Percentiles rank a stretch among this genome's conserved stretches.
phyloP scores from a whole-genome alignment of 2,888 invertebrate genomes.

The Amiota communis region DNA sequence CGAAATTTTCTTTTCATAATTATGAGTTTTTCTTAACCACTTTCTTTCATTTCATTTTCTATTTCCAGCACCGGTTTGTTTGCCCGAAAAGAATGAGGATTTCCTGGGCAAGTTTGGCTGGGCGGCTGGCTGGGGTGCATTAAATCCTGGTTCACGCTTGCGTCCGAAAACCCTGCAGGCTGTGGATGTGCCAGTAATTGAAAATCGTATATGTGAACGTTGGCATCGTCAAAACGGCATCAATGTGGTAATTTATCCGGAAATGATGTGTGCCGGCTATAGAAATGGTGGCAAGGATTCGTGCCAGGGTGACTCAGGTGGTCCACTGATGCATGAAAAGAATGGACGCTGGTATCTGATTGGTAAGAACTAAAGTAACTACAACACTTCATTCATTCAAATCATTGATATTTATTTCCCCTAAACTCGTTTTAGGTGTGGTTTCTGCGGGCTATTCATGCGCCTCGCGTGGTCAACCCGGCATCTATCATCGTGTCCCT shows the following conservation, averaged over 20 bases:
- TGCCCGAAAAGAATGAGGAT: slow-evolving; percentile 91
- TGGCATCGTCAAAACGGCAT: slow-evolving; percentile 80
- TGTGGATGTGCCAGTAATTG: slow-evolving; percentile 93
- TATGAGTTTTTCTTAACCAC: neutral
- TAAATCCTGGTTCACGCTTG: slow-evolving; percentile 86
- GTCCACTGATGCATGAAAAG: slow-evolving; percentile 91
- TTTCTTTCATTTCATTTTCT: neutral
- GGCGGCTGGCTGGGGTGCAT: slow-evolving; percentile 95
- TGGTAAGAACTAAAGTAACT: slow-evolving; percentile 61
- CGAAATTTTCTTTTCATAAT: slow-evolving; percentile 10
- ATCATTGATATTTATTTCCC: neutral
- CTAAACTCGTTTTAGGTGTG: slow-evolving; percentile 75
- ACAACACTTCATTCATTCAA: neutral
- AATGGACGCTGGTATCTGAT: slow-evolving; percentile 92
- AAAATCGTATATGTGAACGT: slow-evolving; percentile 81
- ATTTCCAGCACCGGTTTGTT: slow-evolving; percentile 85
- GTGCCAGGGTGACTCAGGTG: slow-evolving; percentile 81
- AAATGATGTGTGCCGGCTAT: slow-evolving; percentile 96
- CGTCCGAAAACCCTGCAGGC: slow-evolving; percentile 92
- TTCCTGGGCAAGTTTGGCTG: slow-evolving; percentile 93
- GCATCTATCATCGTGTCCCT: slow-evolving; percentile 93
- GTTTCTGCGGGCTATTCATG: slow-evolving; percentile 96
- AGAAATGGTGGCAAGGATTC: slow-evolving; percentile 84
- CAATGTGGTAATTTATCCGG: slow-evolving; percentile 87
- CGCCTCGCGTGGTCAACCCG: slow-evolving; percentile 93